Evolutionary conservation across 2,797 vertebrate genomes (phyloP).

Genomic region (Rhinoraja longicauda): DNA sequence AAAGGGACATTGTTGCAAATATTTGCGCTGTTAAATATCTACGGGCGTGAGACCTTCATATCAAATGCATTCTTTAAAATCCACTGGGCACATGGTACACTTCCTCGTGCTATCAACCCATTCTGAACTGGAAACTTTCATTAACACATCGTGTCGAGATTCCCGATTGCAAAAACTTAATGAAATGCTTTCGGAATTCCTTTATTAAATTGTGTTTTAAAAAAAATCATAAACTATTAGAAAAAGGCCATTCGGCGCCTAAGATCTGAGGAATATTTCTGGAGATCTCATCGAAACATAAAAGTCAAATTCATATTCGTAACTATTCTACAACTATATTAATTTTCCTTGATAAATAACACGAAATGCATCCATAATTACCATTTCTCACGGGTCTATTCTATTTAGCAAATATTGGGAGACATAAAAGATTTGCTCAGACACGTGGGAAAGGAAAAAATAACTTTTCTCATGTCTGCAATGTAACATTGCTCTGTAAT

Average conservation of each 20-base stretch:
- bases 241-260: slow-evolving; percentile 58
- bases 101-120: neutral
- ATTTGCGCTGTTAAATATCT: neutral
- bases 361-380: neutral
- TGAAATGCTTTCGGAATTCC: neutral
- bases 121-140: neutral
- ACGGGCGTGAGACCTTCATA: neutral
- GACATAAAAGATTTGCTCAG: neutral
- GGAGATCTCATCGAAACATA: neutral
- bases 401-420: neutral
- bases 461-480: neutral
- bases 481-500: neutral
- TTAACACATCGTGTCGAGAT: neutral
- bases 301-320: neutral
- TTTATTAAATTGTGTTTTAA: neutral
- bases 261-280: slow-evolving; percentile 40
- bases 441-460: slow-evolving; percentile 1
- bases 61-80: neutral
- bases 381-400: too few relatives aligned
- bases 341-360: neutral
- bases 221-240: too few relatives aligned
- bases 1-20: neutral
- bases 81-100: neutral
- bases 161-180: neutral
- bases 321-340: neutral